Percentiles rank a stretch among this genome's conserved stretches.
Conservation (phyloP, 1,140 invertebrate species). For the Mylabris phalerata region DNA sequence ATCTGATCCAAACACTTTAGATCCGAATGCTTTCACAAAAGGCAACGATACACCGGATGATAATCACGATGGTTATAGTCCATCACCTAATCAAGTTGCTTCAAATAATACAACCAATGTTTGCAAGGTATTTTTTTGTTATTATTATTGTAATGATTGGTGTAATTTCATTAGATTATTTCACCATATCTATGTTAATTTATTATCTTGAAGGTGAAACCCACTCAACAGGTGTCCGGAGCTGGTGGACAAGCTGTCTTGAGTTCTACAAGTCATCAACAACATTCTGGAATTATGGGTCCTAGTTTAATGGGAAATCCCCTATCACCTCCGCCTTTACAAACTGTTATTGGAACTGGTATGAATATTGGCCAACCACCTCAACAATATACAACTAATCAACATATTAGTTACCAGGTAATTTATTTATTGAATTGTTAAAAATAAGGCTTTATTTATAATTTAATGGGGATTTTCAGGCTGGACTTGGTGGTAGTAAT, state of each 20-base stretch:
- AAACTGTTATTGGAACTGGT: constrained; percentile 40
- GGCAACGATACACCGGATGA: constrained; percentile 41
- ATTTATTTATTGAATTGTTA: background rate
- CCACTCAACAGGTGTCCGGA: constrained; percentile 59
- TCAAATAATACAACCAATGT: constrained; percentile 55
- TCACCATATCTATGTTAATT: background rate
- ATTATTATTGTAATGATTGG: background rate
- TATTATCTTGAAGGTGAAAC: constrained; percentile 54
- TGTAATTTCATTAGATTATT: no score
- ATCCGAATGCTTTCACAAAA: constrained; percentile 36
- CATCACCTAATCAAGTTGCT: constrained; percentile 42
- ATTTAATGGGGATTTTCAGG: constrained; percentile 20
- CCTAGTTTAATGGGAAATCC: constrained; percentile 55
- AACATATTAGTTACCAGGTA: constrained; percentile 53
- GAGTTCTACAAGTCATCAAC: constrained; percentile 27
- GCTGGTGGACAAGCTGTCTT: constrained; percentile 40
- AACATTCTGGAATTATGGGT: constrained; percentile 39
- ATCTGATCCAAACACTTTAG: constrained; percentile 32
- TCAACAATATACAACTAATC: constrained; percentile 43
- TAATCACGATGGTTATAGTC: constrained; percentile 48
- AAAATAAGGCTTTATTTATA: background rate
- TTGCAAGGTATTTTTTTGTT: constrained; percentile 52
- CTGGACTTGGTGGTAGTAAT: constrained; percentile 36
- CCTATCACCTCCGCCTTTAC: constrained; percentile 50
- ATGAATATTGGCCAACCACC: constrained; percentile 36